Percentiles rank a stretch among this genome's conserved stretches.
phyloP scores from a whole-genome alignment of 2,797 vertebrate species.

The Melanotaenia trifasciata region DNA sequence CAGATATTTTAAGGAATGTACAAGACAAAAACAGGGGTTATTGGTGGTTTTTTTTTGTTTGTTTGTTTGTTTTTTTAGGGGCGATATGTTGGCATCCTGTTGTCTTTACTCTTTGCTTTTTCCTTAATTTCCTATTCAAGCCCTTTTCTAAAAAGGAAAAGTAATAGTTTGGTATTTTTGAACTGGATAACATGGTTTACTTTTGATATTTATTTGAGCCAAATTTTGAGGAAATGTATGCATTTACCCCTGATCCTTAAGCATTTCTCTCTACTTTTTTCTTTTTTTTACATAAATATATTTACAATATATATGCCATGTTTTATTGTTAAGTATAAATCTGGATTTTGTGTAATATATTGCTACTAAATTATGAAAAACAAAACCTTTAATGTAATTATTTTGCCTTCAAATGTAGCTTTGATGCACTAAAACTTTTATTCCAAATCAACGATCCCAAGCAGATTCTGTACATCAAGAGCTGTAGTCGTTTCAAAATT shows the following conservation, averaged over 20 bases:
- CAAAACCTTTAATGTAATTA: slow-evolving; percentile 82
- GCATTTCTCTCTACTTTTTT: slow-evolving; percentile 71
- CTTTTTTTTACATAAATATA: slow-evolving; percentile 58
- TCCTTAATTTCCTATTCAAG: slow-evolving; percentile 56
- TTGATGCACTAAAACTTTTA: slow-evolving; percentile 86
- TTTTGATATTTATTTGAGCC: slow-evolving; percentile 89
- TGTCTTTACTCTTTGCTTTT: slow-evolving; percentile 51
- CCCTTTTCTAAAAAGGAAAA: slow-evolving; percentile 52
- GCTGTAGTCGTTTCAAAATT: slow-evolving; percentile 41
- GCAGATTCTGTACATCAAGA: slow-evolving; percentile 50
- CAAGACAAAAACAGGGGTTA: slow-evolving; percentile 46
- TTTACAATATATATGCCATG: slow-evolving; percentile 66
- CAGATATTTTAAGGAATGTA: slow-evolving; percentile 70
- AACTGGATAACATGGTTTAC: slow-evolving; percentile 80
- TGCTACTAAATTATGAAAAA: slow-evolving; percentile 86
- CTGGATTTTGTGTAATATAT: slow-evolving; percentile 89
- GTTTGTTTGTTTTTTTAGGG: background rate
- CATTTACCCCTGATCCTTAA: slow-evolving; percentile 76
- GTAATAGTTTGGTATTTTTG: slow-evolving; percentile 67
- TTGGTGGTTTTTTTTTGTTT: slow-evolving; percentile 43
- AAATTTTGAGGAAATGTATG: slow-evolving; percentile 77
- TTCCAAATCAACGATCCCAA: slow-evolving; percentile 74
- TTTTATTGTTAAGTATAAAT: slow-evolving; percentile 83
- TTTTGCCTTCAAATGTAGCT: slow-evolving; percentile 86
- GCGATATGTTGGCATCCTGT: slow-evolving; percentile 59